Base-by-base conservation (phyloP, 2,888 invertebrate species). In the Punctoribates punctum region DNA sequence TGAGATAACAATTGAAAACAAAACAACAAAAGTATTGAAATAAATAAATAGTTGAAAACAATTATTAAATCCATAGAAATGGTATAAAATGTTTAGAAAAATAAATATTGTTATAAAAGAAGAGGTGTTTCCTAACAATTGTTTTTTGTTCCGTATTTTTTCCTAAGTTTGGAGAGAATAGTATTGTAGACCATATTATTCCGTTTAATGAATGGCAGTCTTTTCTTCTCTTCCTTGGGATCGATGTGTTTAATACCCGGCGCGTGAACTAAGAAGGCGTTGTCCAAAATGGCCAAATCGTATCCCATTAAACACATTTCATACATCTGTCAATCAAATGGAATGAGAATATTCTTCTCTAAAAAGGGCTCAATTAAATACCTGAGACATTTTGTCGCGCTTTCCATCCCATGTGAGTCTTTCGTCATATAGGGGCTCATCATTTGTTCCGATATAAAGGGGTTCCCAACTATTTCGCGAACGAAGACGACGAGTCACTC, bases 321-420 rank as follows among this genome's bases (percentile, higher is more conserved):
- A 85, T 93, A 95, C 80, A 94, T 94, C 94, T 94, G 87, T 25
- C 20, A 70, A 77, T 62, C 51, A 48, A 75, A 75, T 38, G 20
- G 20, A 8, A 17, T 48, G 9, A 51, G 51, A 51, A 51, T 51
- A 3, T n/a, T 6, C 51, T n/a, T 27, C 4, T 42, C 11, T 42
- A 11, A 42, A 42, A 11, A 42, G 42, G 13, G 8, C 11, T 5
- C 11, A 9, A n/a, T 17, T 9, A 1, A 80, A 83, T 83, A 94
- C 94, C 90, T 95, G 95, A 78, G 94, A 92, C 94, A 95, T 95
- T 86, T 95, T 95, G 85, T 96, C 95, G 84, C 92, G 91, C 85
- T 93, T 93, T 62, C 95, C 95, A 83, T 96, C 94, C 94, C 95
- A 95, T 83, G 92, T 93, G 78, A 95, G 88, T 82, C 94, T 87